Percentiles rank a stretch among this genome's conserved stretches.
These are phyloP conservation scores for Frankliniella fusca DNA, from an alignment of 2,888 invertebrate genomes.

Conservation along the genomic window DNA sequence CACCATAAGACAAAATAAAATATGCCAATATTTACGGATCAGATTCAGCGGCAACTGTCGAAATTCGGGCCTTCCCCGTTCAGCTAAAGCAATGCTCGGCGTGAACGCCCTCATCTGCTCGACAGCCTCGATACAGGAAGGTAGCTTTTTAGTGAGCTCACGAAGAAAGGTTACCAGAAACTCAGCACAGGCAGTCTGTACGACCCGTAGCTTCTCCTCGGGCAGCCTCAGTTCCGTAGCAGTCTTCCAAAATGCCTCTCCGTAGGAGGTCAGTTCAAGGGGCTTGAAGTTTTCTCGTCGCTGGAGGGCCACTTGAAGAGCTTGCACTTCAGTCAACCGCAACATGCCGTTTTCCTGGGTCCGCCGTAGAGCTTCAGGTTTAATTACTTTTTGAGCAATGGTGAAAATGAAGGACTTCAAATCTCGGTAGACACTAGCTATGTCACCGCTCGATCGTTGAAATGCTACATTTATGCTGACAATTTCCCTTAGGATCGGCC, in stretches of 20 bases:
- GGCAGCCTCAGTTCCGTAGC: neutral
- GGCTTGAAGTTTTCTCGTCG: neutral
- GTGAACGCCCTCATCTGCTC: neutral
- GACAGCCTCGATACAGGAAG: neutral
- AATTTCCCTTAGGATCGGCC: neutral
- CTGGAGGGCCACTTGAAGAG: neutral
- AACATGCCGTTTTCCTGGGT: neutral
- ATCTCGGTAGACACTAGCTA: neutral
- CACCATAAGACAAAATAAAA: neutral
- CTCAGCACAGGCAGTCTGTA: neutral
- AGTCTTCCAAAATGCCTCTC: neutral
- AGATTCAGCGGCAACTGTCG: neutral
- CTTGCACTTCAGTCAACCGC: neutral
- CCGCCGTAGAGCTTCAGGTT: neutral
- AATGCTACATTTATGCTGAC: neutral
- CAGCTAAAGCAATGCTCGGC: neutral
- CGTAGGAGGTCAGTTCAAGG: neutral
- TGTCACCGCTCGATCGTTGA: neutral
- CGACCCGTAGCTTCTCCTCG: neutral
- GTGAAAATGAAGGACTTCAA: neutral
- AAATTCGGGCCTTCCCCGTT: neutral
- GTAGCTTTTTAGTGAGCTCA: neutral
- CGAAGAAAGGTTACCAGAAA: neutral
- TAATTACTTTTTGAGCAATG: neutral
- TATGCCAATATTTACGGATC: neutral